Evolutionary conservation across 2,113 vertebrate genomes (phyloP).

Genomic region (Ovibos moschatus): DNA sequence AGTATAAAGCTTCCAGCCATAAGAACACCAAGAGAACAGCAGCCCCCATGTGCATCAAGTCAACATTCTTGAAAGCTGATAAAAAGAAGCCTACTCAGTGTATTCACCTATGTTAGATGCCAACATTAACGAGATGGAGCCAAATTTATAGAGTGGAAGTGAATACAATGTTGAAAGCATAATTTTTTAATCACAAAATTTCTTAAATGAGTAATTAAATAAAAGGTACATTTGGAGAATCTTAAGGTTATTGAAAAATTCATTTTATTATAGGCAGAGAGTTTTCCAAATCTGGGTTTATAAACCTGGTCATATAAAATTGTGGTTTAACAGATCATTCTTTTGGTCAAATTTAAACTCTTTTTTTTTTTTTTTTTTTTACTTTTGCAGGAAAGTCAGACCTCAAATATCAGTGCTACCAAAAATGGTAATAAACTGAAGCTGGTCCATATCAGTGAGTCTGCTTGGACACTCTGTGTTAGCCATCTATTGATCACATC

Average conservation of each 20-base stretch:
- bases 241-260: not conserved
- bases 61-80: not conserved
- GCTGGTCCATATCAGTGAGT: not conserved
- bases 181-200: not conserved
- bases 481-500: not conserved
- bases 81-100: rapidly evolving
- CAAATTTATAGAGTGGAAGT: not conserved
- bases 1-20: not conserved
- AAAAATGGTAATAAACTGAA: not conserved
- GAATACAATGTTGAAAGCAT: not conserved
- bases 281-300: not conserved
- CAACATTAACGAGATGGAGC: not conserved
- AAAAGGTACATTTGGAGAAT: not conserved
- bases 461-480: not conserved
- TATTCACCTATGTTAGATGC: not conserved
- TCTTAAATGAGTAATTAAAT: not conserved
- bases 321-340: not conserved
- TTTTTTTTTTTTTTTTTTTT: not conserved
- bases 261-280: not conserved
- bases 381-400: not conserved
- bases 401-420: not conserved
- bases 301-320: not conserved
- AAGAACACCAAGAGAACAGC: not conserved
- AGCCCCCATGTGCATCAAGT: no score
- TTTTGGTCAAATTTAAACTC: not conserved